Conservation (phyloP, 2,113 vertebrate genomes). For the Chrysochloris asiatica region DNA sequence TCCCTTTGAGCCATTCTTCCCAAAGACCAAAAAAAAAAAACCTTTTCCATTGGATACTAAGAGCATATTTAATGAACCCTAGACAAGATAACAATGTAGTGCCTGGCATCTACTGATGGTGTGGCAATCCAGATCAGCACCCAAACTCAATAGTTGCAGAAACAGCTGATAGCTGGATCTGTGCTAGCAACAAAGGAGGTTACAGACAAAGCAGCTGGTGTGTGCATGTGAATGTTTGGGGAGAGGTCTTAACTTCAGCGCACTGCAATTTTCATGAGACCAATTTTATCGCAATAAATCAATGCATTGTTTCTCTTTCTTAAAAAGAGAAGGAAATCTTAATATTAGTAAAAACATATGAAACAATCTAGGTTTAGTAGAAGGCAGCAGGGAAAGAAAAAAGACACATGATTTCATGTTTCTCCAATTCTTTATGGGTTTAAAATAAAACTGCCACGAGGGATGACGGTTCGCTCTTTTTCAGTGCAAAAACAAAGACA, state of each 20-base stretch:
- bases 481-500: conserved; percentile 22
- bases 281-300: conserved; percentile 12
- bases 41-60: too few relatives aligned
- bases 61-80: too few relatives aligned
- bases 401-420: not conserved
- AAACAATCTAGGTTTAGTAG: not conserved
- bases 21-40: too few relatives aligned
- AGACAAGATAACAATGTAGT: not conserved
- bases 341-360: not conserved
- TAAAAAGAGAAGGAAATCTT: not conserved
- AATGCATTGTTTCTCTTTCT: not conserved
- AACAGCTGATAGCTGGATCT: conserved; percentile 15
- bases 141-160: conserved; percentile 15
- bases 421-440: not conserved
- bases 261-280: not conserved
- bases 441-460: conserved; percentile 21
- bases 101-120: not conserved
- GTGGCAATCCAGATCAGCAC: conserved; percentile 11
- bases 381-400: conserved; percentile 9
- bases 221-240: not conserved
- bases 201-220: not conserved
- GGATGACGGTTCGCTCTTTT: not conserved
- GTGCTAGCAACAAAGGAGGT: not conserved
- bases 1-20: conserved; percentile 21
- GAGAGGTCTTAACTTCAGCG: not conserved